Evolutionary conservation across 1,140 invertebrate species (phyloP).

Genomic region (Panagrolaimus sp.): DNA sequence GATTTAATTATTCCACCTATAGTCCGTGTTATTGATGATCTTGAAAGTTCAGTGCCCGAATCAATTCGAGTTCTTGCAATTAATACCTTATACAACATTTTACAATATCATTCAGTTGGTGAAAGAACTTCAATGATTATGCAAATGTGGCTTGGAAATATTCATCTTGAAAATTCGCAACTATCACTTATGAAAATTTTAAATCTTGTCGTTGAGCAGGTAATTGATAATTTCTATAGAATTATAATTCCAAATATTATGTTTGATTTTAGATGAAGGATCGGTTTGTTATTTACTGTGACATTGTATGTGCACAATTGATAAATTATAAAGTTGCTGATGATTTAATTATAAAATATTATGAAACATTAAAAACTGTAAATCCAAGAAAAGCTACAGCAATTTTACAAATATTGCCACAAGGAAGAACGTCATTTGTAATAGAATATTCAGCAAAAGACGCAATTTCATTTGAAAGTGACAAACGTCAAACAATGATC

Average conservation of each 20-base stretch:
- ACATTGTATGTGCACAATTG: conserved; percentile 60
- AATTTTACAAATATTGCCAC: not conserved
- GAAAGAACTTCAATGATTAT: conserved; percentile 45
- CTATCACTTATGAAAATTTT: conserved; percentile 37
- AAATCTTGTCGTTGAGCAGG: conserved; percentile 37
- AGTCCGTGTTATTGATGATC: conserved; percentile 59
- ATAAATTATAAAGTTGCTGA: conserved; percentile 79
- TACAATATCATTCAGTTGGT: conserved; percentile 27
- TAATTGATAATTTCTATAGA: conserved; percentile 12
- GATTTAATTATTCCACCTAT: conserved; percentile 90
- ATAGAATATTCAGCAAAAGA: not conserved
- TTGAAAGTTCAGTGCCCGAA: conserved; percentile 16
- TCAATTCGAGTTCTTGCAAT: conserved; percentile 37
- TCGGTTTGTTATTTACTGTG: conserved; percentile 46
- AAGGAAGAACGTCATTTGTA: too few species aligned
- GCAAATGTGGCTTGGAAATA: conserved; percentile 50
- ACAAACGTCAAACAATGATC: not conserved
- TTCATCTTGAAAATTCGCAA: conserved; percentile 35
- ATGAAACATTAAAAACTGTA: not conserved
- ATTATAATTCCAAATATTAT: conserved; percentile 8
- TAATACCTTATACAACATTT: conserved; percentile 42
- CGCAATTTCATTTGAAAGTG: not conserved
- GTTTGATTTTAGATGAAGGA: conserved; percentile 43
- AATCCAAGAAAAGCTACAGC: not conserved
- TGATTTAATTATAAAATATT: conserved; percentile 55